A percentile compares a stretch with the other conserved stretches of the same genome.
These are phyloP conservation scores for Pyrocephalus nanus DNA, from an alignment of 2,797 vertebrate species.

Conservation along the genomic window DNA sequence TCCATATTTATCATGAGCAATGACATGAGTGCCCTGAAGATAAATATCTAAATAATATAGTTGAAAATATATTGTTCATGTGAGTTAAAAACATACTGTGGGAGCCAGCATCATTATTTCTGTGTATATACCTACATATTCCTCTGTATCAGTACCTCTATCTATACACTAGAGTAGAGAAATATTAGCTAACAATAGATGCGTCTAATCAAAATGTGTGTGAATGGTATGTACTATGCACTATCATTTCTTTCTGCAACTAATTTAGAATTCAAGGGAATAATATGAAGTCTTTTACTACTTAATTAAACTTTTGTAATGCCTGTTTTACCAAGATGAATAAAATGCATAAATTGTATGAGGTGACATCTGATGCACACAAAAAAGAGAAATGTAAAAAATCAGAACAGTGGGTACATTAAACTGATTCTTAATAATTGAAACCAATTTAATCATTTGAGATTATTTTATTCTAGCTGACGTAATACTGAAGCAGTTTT, in stretches of 20 bases:
- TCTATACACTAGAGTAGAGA: constrained; percentile 56
- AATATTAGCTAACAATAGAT: constrained; percentile 69
- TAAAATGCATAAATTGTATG: constrained; percentile 83
- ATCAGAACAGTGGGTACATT: constrained; percentile 83
- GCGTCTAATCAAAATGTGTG: constrained; percentile 77
- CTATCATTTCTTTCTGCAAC: constrained; percentile 77
- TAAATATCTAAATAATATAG: constrained; percentile 10
- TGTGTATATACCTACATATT: neutral
- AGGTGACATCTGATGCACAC: constrained; percentile 83
- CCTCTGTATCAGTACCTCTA: neutral
- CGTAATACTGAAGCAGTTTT: constrained; percentile 86
- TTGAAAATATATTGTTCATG: constrained; percentile 5
- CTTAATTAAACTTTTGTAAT: constrained; percentile 86
- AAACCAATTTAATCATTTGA: constrained; percentile 84
- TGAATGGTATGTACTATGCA: constrained; percentile 72
- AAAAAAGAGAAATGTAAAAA: constrained; percentile 82
- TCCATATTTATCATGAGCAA: neutral
- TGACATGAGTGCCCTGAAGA: neutral
- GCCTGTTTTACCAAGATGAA: constrained; percentile 83
- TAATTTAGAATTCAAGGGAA: constrained; percentile 82
- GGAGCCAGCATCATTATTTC: constrained; percentile 2
- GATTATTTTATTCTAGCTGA: constrained; percentile 85
- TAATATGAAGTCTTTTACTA: constrained; percentile 83
- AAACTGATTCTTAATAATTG: constrained; percentile 87
- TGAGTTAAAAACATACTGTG: constrained; percentile 27